These are phyloP conservation scores for Papilio polyxenes DNA, from an alignment of 1,140 invertebrate genomes.

Conservation along the genomic window DNA sequence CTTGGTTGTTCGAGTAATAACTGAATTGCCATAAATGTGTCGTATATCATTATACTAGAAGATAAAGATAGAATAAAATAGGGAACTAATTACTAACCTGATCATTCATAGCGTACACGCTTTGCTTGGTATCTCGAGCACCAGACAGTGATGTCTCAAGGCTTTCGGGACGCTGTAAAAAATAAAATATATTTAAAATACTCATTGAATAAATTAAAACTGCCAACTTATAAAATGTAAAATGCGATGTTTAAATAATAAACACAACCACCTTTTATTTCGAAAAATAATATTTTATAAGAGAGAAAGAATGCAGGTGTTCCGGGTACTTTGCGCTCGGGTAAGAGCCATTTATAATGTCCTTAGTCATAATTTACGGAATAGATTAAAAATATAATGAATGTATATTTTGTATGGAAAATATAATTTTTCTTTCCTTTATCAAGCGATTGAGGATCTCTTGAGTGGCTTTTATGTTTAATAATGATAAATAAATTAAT, in stretches of 20 bases:
- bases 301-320: conserved; percentile 35
- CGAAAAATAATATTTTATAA: conserved; percentile 32
- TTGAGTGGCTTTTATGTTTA: neutral
- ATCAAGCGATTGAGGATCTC: neutral
- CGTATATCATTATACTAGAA: neutral
- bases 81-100: conserved; percentile 80
- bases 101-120: conserved; percentile 88
- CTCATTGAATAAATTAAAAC: conserved; percentile 23
- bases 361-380: conserved; percentile 32
- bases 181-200: conserved; percentile 45
- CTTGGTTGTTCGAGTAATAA: too few species aligned
- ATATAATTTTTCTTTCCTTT: neutral
- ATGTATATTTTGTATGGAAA: neutral
- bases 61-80: conserved; percentile 8
- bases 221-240: conserved; percentile 24
- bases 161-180: conserved; percentile 88
- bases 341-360: conserved; percentile 31
- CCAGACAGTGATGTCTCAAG: conserved; percentile 86
- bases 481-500: neutral
- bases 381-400: conserved; percentile 21
- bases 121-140: conserved; percentile 83
- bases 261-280: conserved; percentile 9
- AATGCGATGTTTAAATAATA: neutral
- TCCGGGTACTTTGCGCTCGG: conserved; percentile 34
- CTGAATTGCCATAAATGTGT: neutral